Conservation (phyloP, 2,888 invertebrate species). For the Cheilosia vernalis region DNA sequence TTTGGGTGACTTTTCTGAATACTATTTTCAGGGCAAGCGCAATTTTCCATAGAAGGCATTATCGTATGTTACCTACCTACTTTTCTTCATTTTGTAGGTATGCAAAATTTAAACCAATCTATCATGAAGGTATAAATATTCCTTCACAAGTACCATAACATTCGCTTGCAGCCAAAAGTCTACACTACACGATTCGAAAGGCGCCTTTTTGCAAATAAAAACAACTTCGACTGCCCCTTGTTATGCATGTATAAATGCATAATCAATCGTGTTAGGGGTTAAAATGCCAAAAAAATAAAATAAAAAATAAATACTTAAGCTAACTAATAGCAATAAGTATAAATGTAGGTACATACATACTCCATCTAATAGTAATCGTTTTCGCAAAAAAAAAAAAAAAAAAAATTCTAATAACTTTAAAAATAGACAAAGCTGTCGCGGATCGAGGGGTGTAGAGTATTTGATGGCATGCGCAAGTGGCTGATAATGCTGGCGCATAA, state of each 20-base stretch:
- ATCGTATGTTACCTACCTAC: no score
- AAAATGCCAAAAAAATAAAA: constrained; percentile 9
- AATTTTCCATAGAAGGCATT: no score
- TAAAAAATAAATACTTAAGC: no score
- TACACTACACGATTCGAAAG: no score
- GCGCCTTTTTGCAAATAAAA: no score
- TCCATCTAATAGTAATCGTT: not conserved
- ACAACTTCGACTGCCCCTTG: not conserved
- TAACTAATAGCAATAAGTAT: not conserved
- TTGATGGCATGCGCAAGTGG: not conserved
- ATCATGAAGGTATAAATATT: no score
- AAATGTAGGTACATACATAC: not conserved
- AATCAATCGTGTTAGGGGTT: constrained; percentile 2
- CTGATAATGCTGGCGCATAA: constrained; percentile 7
- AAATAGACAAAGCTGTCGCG: constrained; percentile 9
- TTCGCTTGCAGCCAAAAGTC: no score
- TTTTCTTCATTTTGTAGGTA: no score
- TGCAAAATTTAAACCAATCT: no score
- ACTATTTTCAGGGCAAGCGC: no score
- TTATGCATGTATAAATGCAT: constrained; percentile 1
- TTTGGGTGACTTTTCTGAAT: no score
- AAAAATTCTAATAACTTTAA: constrained; percentile 1
- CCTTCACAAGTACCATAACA: no score
- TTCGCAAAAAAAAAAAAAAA: not conserved
- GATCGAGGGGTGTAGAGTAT: constrained; percentile 1